Conservation (phyloP, 2,888 invertebrate genomes). For the Andrena haemorrhoa region DNA sequence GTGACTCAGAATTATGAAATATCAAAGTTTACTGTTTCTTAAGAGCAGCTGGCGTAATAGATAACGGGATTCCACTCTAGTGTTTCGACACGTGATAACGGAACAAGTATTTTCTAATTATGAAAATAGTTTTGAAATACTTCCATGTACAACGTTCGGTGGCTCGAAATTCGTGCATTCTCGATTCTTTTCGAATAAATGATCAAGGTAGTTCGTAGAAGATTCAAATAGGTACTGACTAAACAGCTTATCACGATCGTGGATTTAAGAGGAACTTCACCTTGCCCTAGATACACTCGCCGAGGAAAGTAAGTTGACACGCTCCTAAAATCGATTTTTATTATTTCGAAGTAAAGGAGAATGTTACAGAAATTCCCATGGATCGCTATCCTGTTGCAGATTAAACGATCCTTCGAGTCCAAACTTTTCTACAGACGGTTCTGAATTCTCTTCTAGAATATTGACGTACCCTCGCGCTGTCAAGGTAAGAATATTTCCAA, state of each 20-base stretch:
- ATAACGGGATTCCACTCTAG: slow-evolving; percentile 11
- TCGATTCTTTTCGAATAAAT: background rate
- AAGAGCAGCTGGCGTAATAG: slow-evolving; percentile 13
- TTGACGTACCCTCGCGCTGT: too few relatives aligned
- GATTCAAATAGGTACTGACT: background rate
- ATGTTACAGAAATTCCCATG: too few relatives aligned
- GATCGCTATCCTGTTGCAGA: too few relatives aligned
- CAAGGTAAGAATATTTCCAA: too few relatives aligned
- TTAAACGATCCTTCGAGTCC: too few relatives aligned
- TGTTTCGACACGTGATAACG: background rate
- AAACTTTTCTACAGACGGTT: too few relatives aligned
- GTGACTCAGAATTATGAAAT: slow-evolving; percentile 4
- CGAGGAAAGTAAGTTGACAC: too few relatives aligned
- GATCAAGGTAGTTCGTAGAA: background rate
- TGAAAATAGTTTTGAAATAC: background rate
- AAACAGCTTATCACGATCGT: background rate
- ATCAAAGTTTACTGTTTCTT: slow-evolving; percentile 10
- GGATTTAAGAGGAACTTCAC: slow-evolving; percentile 14
- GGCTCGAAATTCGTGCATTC: background rate
- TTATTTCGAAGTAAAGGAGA: too few relatives aligned
- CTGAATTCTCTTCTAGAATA: too few relatives aligned
- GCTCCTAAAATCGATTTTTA: too few relatives aligned
- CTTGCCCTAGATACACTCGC: slow-evolving; percentile 24
- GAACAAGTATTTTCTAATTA: background rate
- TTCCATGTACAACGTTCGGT: background rate